Evolutionary conservation across 2,888 invertebrate species (phyloP).

Genomic region (Cataglyphis rosenhaueri): DNA sequence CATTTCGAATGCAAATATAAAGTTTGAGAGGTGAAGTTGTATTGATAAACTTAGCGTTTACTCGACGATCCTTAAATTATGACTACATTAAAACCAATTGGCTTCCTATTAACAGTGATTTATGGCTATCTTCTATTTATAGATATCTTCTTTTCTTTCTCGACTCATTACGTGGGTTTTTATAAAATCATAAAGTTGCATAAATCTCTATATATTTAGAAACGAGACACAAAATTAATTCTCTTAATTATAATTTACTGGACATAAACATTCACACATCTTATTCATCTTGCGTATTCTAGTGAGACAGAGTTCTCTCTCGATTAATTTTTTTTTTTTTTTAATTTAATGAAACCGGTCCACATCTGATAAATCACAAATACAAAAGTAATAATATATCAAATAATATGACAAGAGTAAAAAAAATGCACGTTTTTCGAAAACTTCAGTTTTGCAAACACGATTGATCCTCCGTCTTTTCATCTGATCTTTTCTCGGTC

Average conservation of each 20-base stretch:
- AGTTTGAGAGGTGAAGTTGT: background rate
- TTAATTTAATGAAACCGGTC: background rate
- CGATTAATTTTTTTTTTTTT: background rate
- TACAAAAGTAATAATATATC: background rate
- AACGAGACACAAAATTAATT: background rate
- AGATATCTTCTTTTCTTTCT: too few species aligned
- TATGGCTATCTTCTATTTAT: background rate
- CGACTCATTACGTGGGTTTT: background rate
- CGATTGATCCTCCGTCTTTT: too few species aligned
- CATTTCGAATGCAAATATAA: background rate
- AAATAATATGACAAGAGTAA: background rate
- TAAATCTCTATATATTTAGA: background rate
- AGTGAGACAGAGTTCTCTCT: background rate
- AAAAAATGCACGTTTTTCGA: too few species aligned
- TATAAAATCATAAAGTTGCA: background rate
- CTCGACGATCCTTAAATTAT: background rate
- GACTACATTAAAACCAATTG: background rate
- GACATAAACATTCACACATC: too few species aligned
- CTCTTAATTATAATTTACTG: background rate
- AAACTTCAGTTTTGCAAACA: background rate
- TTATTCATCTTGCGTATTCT: background rate
- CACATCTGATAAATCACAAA: background rate
- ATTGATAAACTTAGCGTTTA: background rate
- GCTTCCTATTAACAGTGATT: background rate
- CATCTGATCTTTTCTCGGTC: background rate